Evolutionary conservation across 2,113 vertebrate species (phyloP).

Genomic region (Rhinogobius similis): DNA sequence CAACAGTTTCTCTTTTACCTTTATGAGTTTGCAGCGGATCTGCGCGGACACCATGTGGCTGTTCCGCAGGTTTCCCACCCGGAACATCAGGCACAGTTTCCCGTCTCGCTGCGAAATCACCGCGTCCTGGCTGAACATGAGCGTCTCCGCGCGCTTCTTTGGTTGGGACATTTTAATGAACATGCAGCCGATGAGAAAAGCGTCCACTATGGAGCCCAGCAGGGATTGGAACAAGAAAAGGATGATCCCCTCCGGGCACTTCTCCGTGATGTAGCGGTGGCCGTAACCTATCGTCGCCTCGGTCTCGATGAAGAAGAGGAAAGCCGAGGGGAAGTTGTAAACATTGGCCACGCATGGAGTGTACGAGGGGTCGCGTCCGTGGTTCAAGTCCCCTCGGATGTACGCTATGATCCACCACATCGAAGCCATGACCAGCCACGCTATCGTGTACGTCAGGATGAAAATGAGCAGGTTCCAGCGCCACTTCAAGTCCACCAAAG

Average conservation of each 20-base stretch:
- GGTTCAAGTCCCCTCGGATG: conserved; percentile 84
- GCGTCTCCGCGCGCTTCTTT: conserved; percentile 89
- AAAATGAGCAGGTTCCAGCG: conserved; percentile 90
- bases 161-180: conserved; percentile 93
- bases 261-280: conserved; percentile 88
- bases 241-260: conserved; percentile 88
- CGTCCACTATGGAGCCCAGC: conserved; percentile 88
- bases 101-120: conserved; percentile 87
- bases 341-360: conserved; percentile 88
- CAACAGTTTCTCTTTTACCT: conserved; percentile 73
- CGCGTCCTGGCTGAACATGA: conserved; percentile 86
- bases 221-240: conserved; percentile 90
- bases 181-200: conserved; percentile 91
- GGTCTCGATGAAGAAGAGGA: conserved; percentile 90
- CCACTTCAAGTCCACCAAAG: conserved; percentile 89
- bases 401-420: conserved; percentile 93
- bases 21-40: conserved; percentile 90
- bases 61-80: conserved; percentile 88
- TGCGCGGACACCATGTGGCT: conserved; percentile 93
- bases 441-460: conserved; percentile 87
- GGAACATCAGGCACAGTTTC: conserved; percentile 89
- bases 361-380: conserved; percentile 77
- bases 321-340: conserved; percentile 90
- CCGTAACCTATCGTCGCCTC: conserved; percentile 90
- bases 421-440: conserved; percentile 89